Evolutionary conservation across 2,113 vertebrate genomes (phyloP).

Genomic region (Cyprinus carpio): DNA sequence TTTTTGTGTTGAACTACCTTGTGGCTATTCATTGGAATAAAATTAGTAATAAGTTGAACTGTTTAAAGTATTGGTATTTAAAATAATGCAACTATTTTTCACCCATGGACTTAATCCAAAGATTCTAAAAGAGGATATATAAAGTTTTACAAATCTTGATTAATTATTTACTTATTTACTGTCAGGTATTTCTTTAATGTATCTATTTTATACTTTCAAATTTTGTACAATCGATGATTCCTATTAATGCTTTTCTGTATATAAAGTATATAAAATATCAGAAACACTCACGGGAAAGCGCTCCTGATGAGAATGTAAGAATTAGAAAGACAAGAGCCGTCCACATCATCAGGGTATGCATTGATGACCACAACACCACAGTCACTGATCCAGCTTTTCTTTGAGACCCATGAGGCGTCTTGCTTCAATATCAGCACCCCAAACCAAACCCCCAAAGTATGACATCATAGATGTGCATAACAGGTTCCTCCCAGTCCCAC

Average conservation of each 20-base stretch:
- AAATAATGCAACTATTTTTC: not conserved
- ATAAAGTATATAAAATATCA: no score
- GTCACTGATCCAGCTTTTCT: conserved; percentile 33
- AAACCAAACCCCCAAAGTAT: conserved; percentile 29
- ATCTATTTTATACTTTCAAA: not conserved
- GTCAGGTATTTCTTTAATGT: not conserved
- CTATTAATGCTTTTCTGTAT: not conserved
- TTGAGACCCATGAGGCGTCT: conserved; percentile 18
- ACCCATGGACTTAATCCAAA: not conserved
- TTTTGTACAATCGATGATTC: not conserved
- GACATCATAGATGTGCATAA: conserved; percentile 42
- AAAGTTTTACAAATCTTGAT: not conserved
- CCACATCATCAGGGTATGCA: conserved; percentile 40
- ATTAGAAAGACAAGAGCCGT: conserved; percentile 36
- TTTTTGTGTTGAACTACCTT: no score
- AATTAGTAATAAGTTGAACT: not conserved
- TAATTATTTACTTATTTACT: no score
- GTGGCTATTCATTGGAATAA: not conserved
- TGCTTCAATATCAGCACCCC: conserved; percentile 43
- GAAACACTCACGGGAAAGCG: conserved; percentile 48
- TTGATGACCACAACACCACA: conserved; percentile 13
- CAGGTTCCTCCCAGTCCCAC: conserved; percentile 37
- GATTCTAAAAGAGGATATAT: not conserved
- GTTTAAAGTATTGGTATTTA: not conserved
- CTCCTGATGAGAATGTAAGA: conserved; percentile 40